Base-by-base conservation (phyloP, 1,140 invertebrate genomes). In the Helicorthomorpha holstii region DNA sequence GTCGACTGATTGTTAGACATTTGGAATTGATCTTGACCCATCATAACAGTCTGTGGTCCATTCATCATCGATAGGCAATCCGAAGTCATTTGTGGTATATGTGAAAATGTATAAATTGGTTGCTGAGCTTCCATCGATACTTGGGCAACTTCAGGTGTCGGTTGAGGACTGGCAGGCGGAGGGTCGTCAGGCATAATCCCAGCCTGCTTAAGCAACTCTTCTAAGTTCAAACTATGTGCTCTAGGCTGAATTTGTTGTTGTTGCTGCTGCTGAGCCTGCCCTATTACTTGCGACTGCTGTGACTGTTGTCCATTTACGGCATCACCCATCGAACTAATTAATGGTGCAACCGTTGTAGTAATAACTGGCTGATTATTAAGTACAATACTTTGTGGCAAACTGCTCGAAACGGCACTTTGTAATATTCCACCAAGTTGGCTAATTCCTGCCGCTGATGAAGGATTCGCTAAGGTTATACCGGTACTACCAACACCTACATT, bases 131-230 rank as follows among this genome's bases (percentile, higher is more conserved):
- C 19, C 7, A 25, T 19, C 19, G 19, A 22, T 19, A 46, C 44
- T 25, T 4, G 4, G 4, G 19, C 25, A 7, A 7, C 4, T 7
- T 4, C 7, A 7, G 44, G 4, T 4, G 48, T 21, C 27, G 47
- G 27, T 26, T 51, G 29, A 12, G 49, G 48, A 7, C 26, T 24
- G 14, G 26, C 4, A 12, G 54, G 34, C n/a, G 26, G 22, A 16
- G 54, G 27, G 26, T 55, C 56, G 43, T 57, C 49, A n/a, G 50
- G 54, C 4, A 53, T 49, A 50, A 57, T 57, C 21, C 56, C 56
- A 26, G 54, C 45, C 41, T 57, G 49, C 50, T 57, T 57, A 16
- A 57, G 43, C 38, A 57, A 47, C 47, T 57, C 56, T 44, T 53
- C 56, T 21, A 57, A 42, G 34, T 56, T 56, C 3, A 57, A 19